These are phyloP conservation scores for Scaptomyza flava DNA, from an alignment of 2,888 invertebrate genomes.

Conservation along the genomic window DNA sequence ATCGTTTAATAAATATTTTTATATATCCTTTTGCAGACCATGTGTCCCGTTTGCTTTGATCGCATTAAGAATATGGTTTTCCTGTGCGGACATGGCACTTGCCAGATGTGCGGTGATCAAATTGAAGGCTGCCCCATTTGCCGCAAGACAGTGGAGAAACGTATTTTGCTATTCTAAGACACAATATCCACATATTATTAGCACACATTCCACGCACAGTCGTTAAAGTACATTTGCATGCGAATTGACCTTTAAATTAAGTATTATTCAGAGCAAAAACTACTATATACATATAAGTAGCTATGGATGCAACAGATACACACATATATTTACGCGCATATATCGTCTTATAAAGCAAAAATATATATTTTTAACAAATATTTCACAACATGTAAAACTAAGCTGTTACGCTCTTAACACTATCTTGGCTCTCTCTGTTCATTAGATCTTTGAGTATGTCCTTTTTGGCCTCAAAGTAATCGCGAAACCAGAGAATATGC, in stretches of 20 bases:
- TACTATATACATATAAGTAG: slow-evolving; percentile 18
- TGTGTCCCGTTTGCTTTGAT: slow-evolving; percentile 99
- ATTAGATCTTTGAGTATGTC: slow-evolving; percentile 86
- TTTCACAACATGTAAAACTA: slow-evolving; percentile 45
- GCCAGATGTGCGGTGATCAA: slow-evolving; percentile 99
- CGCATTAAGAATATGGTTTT: slow-evolving; percentile 99
- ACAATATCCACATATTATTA: slow-evolving; percentile 8
- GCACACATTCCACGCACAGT: slow-evolving; percentile 69
- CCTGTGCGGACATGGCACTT: slow-evolving; percentile 98
- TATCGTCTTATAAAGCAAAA: slow-evolving; percentile 65
- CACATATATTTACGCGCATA: slow-evolving; percentile 22
- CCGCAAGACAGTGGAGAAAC: slow-evolving; percentile 97
- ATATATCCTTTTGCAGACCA: slow-evolving; percentile 89
- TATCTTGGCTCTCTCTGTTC: slow-evolving; percentile 53
- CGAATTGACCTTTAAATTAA: slow-evolving; percentile 58
- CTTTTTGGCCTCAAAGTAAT: slow-evolving; percentile 94
- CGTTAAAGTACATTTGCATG: slow-evolving; percentile 41
- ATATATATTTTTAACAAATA: slow-evolving; percentile 70
- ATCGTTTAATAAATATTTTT: not conserved
- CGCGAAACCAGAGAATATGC: slow-evolving; percentile 95
- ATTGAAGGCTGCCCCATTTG: slow-evolving; percentile 99
- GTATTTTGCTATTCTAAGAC: slow-evolving; percentile 93
- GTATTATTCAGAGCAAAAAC: slow-evolving; percentile 52
- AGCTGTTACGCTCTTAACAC: slow-evolving; percentile 50
- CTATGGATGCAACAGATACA: slow-evolving; percentile 37